Conservation (phyloP, 2,113 vertebrate genomes). For the Sporophila hypoxantha region DNA sequence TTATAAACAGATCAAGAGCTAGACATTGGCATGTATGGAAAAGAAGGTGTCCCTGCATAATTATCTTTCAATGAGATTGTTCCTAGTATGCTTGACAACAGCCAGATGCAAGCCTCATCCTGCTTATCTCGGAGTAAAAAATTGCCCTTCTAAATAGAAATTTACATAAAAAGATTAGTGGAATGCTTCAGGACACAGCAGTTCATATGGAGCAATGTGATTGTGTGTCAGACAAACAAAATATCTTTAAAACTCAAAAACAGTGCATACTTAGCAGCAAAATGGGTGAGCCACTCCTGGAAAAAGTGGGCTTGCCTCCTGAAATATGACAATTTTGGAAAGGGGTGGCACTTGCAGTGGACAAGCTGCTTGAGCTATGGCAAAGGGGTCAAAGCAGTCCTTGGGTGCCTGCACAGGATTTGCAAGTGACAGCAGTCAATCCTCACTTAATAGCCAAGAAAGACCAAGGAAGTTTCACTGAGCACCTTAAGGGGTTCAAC, state of each 20-base stretch:
- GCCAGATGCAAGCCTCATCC: not conserved
- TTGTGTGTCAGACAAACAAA: not conserved
- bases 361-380: not conserved
- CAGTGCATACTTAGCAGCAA: not conserved
- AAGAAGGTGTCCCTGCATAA: not conserved
- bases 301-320: not conserved
- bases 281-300: not conserved
- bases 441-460: not conserved
- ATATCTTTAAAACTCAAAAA: not conserved
- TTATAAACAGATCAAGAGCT: not conserved
- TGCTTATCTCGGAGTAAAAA: not conserved
- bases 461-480: not conserved
- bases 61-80: not conserved
- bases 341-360: not conserved
- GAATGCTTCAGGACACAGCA: not conserved
- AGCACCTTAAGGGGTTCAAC: not conserved
- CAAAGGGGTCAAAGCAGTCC: not conserved
- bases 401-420: not conserved
- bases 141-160: not conserved
- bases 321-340: not conserved
- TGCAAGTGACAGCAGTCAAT: not conserved
- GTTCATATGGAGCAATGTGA: not conserved
- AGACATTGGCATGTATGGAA: not conserved
- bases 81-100: not conserved
- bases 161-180: not conserved